These are phyloP conservation scores for Darwinula stevensoni DNA, from an alignment of 2,888 invertebrate species.

Conservation along the genomic window DNA sequence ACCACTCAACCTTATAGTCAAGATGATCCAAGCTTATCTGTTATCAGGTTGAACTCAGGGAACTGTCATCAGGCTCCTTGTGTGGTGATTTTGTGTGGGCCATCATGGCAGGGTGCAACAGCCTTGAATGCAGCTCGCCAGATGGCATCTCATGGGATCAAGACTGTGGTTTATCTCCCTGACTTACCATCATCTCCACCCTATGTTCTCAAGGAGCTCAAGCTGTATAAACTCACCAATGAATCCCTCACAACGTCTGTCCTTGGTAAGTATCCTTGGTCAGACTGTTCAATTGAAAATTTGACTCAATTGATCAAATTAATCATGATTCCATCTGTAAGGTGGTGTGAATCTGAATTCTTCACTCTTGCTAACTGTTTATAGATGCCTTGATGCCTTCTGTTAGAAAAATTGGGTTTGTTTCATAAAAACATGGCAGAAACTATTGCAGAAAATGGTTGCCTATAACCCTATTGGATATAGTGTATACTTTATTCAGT, in stretches of 20 bases:
- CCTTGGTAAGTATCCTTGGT: slow-evolving; percentile 13
- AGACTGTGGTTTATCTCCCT: slow-evolving; percentile 27
- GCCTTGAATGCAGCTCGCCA: slow-evolving; percentile 41
- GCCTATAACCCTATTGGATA: too few relatives aligned
- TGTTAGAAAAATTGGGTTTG: too few relatives aligned
- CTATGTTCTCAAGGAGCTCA: slow-evolving; percentile 26
- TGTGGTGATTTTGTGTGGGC: slow-evolving; percentile 39
- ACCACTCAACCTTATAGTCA: too few relatives aligned
- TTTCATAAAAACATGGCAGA: too few relatives aligned
- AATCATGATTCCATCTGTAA: slow-evolving; percentile 1
- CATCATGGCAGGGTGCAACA: slow-evolving; percentile 30
- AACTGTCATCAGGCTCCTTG: slow-evolving; percentile 63
- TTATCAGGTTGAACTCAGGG: too few relatives aligned
- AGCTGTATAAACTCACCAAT: slow-evolving; percentile 30
- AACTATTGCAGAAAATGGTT: too few relatives aligned
- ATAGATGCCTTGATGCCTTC: too few relatives aligned
- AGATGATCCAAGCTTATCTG: too few relatives aligned
- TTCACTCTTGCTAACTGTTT: too few relatives aligned
- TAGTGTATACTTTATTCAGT: too few relatives aligned
- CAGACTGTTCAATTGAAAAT: too few relatives aligned
- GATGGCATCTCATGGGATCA: slow-evolving; percentile 48
- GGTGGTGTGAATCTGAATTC: too few relatives aligned
- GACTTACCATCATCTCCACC: slow-evolving; percentile 10
- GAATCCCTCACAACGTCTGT: slow-evolving; percentile 14
- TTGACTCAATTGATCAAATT: neutral